These are phyloP conservation scores for Habroteleia sp. DNA, from an alignment of 2,888 invertebrate genomes.

Conservation along the genomic window DNA sequence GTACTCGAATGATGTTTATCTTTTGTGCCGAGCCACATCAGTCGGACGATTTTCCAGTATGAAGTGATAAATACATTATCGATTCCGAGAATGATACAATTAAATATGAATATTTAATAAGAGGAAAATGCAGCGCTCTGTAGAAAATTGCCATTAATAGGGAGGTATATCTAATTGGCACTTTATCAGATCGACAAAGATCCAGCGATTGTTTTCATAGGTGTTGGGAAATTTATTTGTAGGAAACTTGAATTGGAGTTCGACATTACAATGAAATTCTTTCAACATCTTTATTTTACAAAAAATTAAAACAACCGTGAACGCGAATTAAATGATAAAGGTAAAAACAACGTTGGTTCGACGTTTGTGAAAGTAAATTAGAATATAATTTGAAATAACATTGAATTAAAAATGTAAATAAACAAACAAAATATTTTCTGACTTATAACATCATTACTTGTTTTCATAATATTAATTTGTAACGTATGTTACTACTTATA, in stretches of 20 bases:
- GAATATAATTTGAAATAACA: too few relatives aligned
- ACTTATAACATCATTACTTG: too few relatives aligned
- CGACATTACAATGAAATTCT: neutral
- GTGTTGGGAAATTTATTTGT: constrained; percentile 1
- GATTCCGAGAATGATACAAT: constrained; percentile 40
- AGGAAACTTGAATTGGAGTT: neutral
- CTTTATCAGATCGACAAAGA: constrained; percentile 1
- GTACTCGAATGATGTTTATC: constrained; percentile 38
- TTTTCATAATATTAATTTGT: too few relatives aligned
- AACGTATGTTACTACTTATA: too few relatives aligned
- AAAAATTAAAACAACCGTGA: too few relatives aligned
- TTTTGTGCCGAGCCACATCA: constrained; percentile 32
- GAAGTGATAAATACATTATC: constrained; percentile 8
- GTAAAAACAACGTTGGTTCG: too few relatives aligned
- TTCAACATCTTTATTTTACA: neutral
- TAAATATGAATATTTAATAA: constrained; percentile 47
- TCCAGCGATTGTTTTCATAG: neutral
- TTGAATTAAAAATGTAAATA: too few relatives aligned
- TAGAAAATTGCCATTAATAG: constrained; percentile 1
- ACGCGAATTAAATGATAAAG: too few relatives aligned
- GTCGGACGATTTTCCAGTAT: constrained; percentile 37
- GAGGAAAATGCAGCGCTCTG: constrained; percentile 18
- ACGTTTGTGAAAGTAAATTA: too few relatives aligned
- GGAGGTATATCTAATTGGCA: neutral
- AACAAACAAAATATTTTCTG: too few relatives aligned